These are phyloP conservation scores for Lampris incognitus DNA, from an alignment of 2,113 vertebrate genomes.

Conservation along the genomic window DNA sequence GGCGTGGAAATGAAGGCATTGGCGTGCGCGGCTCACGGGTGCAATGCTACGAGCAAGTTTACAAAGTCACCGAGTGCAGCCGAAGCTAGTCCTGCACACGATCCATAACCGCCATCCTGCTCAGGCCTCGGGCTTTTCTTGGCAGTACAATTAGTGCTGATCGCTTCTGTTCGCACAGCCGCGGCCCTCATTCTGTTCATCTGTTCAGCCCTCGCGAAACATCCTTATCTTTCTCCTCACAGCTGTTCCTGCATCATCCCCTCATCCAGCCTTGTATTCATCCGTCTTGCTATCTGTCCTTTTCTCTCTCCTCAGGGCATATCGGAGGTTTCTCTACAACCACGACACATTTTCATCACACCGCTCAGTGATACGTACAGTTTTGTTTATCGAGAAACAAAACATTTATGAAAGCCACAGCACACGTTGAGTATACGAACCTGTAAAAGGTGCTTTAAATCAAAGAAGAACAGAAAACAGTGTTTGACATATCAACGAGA, in stretches of 20 bases:
- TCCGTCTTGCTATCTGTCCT: background rate
- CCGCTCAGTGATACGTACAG: no score
- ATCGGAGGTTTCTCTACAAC: no score
- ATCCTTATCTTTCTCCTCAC: background rate
- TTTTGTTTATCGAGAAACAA: no score
- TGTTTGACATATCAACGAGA: no score
- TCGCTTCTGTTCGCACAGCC: slow-evolving; percentile 34
- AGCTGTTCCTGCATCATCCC: background rate
- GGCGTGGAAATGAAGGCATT: slow-evolving; percentile 37
- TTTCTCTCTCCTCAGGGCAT: background rate
- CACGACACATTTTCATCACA: no score
- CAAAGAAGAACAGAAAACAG: no score
- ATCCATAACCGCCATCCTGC: background rate
- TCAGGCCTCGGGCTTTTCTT: background rate
- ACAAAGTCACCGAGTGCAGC: background rate
- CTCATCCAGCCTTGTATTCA: background rate
- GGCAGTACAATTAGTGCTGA: background rate
- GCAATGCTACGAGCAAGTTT: slow-evolving; percentile 56
- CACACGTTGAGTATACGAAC: no score
- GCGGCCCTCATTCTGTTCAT: background rate
- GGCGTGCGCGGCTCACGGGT: slow-evolving; percentile 15
- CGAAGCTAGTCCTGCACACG: background rate
- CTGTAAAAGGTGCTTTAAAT: no score
- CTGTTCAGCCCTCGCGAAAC: background rate
- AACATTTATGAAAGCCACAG: no score